phyloP scores from a whole-genome alignment of 2,113 vertebrate species.

The Upupa epops region DNA sequence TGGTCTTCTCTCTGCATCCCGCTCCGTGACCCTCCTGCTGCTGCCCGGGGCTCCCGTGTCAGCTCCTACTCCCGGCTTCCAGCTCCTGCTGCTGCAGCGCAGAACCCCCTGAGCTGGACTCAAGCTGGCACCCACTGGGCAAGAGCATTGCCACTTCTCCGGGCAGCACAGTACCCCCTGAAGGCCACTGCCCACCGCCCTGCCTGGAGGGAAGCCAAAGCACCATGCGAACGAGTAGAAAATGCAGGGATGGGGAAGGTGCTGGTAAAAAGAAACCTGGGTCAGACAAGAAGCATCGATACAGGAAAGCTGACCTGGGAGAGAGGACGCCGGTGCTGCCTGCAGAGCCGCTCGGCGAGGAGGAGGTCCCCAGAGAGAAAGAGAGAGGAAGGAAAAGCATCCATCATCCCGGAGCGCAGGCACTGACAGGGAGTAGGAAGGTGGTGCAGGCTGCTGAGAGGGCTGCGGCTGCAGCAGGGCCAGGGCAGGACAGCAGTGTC shows the following conservation, averaged over 20 bases:
- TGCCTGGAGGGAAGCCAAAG: background rate
- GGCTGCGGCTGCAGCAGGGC: background rate
- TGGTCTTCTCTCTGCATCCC: background rate
- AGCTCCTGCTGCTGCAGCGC: background rate
- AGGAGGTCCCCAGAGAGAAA: background rate
- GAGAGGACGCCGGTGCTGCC: background rate
- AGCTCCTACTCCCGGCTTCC: background rate
- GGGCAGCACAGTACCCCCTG: background rate
- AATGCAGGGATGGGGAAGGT: background rate
- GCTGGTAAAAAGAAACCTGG: background rate
- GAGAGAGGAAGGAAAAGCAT: background rate
- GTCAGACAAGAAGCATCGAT: background rate
- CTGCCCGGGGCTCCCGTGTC: background rate
- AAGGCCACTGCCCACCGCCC: background rate
- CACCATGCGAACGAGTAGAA: background rate
- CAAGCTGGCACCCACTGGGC: background rate
- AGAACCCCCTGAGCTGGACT: background rate
- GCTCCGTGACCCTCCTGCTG: accelerated
- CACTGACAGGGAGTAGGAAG: background rate
- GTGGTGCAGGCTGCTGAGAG: background rate
- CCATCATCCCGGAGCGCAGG: background rate
- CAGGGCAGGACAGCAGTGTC: background rate
- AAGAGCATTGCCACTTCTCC: background rate
- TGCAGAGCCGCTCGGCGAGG: background rate
- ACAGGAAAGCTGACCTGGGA: background rate